Conservation (phyloP, 2,113 vertebrate species). For the Ifrita kowaldi region DNA sequence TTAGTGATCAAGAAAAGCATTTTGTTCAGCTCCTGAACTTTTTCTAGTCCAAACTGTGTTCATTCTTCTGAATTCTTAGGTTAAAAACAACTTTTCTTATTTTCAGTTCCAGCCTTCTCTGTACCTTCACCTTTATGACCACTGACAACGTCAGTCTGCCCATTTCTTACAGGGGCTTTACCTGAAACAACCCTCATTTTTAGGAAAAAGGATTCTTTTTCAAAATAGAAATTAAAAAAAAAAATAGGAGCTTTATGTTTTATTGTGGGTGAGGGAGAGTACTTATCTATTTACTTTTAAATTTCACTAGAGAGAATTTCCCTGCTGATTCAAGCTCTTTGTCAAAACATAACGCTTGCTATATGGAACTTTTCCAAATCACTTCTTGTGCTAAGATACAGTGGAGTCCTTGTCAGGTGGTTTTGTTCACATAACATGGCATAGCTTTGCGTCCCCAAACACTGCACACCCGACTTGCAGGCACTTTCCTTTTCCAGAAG, state of each 20-base stretch:
- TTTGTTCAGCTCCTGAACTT: background rate
- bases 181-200: background rate
- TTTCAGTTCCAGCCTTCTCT: background rate
- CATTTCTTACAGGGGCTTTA: background rate
- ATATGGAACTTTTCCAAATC: background rate
- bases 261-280: too few species aligned
- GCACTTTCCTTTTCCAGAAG: background rate
- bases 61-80: background rate
- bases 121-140: background rate
- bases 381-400: background rate
- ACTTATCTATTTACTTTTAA: background rate
- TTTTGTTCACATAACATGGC: background rate
- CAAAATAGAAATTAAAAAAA: background rate
- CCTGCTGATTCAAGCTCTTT: background rate
- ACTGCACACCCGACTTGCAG: too few species aligned
- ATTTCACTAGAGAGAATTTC: background rate
- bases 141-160: background rate
- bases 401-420: background rate
- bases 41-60: background rate
- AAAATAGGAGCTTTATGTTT: background rate
- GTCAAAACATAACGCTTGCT: background rate
- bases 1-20: background rate
- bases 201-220: background rate
- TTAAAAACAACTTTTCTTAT: background rate
- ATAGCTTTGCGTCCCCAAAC: background rate